phyloP scores from a whole-genome alignment of 2,797 vertebrate genomes.

The Psittacula echo region DNA sequence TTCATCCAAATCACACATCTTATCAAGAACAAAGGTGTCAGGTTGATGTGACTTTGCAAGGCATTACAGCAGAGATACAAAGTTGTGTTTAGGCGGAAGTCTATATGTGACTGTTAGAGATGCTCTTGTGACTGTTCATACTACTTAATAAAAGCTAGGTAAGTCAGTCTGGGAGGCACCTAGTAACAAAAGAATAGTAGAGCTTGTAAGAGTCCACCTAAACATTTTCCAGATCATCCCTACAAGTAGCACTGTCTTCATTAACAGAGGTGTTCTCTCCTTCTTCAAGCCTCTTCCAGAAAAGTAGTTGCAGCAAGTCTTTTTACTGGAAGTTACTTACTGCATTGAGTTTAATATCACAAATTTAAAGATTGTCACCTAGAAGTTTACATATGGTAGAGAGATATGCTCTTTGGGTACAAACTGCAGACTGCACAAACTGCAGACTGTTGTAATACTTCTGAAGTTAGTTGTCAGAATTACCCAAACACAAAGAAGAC shows the following conservation, averaged over 20 bases:
- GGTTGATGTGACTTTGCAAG: neutral
- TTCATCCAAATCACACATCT: conserved; percentile 26
- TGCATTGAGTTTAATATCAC: neutral
- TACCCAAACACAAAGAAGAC: neutral
- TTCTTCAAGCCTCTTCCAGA: neutral
- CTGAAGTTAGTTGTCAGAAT: neutral
- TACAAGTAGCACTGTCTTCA: neutral
- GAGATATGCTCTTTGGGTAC: neutral
- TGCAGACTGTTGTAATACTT: neutral
- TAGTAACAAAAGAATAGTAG: neutral
- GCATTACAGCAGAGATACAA: neutral
- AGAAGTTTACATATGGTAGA: neutral
- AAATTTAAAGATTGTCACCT: neutral
- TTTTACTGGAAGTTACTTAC: neutral
- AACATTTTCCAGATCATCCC: neutral
- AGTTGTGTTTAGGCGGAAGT: neutral
- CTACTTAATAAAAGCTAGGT: neutral
- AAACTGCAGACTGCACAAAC: neutral
- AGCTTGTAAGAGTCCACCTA: neutral
- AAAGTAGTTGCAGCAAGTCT: neutral
- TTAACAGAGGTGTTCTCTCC: neutral
- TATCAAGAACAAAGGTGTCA: conserved; percentile 11
- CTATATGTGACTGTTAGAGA: accelerated
- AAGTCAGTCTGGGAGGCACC: neutral
- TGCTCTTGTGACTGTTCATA: neutral